These are phyloP conservation scores for Pyxicephalus adspersus DNA, from an alignment of 2,113 vertebrate genomes.

Conservation along the genomic window DNA sequence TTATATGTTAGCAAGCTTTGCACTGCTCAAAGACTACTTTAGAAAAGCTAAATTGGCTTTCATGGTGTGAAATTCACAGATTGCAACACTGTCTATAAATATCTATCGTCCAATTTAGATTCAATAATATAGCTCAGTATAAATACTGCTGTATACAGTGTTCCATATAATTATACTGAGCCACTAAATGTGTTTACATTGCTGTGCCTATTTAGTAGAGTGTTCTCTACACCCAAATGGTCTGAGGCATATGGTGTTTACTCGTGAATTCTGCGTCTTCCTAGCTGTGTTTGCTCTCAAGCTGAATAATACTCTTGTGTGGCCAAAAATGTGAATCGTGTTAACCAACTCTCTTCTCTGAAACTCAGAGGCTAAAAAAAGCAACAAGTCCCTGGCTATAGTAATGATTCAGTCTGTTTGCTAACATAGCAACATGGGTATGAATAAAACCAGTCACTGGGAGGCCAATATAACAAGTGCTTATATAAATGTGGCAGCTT, in stretches of 20 bases:
- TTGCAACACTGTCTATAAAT: too few relatives aligned
- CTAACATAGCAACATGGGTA: slow-evolving; percentile 66
- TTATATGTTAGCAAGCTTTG: too few relatives aligned
- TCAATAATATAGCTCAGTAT: background rate
- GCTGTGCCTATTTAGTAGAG: background rate
- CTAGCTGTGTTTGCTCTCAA: slow-evolving; percentile 28
- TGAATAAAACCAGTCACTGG: slow-evolving; percentile 63
- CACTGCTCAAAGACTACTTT: too few relatives aligned
- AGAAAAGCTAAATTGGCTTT: too few relatives aligned
- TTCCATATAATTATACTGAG: background rate
- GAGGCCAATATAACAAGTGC: background rate
- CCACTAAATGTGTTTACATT: slow-evolving; percentile 16
- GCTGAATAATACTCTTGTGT: slow-evolving; percentile 57
- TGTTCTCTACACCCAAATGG: slow-evolving; percentile 31
- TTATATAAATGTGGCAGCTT: background rate
- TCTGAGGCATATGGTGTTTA: slow-evolving; percentile 47
- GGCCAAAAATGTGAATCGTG: slow-evolving; percentile 58
- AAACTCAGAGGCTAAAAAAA: slow-evolving; percentile 63
- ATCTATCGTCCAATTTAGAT: too few relatives aligned
- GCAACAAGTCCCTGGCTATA: slow-evolving; percentile 59
- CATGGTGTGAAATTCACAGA: too few relatives aligned
- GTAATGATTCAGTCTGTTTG: slow-evolving; percentile 72
- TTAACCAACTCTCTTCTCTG: slow-evolving; percentile 54
- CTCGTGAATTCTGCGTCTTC: slow-evolving; percentile 3
- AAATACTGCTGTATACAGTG: background rate